Evolutionary conservation across 2,888 invertebrate genomes (phyloP).

Genomic region (Tinea trinotella): DNA sequence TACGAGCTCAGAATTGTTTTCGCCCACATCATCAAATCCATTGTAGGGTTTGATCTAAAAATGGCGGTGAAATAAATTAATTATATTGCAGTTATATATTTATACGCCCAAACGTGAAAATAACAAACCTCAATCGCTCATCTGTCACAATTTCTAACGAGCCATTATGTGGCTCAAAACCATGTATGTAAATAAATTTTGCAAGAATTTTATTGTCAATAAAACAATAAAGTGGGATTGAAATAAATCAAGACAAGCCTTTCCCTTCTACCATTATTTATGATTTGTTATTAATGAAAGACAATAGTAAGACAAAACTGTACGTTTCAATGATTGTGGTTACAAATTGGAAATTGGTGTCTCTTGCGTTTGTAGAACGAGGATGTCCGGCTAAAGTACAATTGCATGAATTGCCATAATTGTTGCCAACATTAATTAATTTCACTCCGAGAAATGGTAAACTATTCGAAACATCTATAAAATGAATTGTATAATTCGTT

Average conservation of each 20-base stretch:
- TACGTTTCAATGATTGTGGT: neutral
- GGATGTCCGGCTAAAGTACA: constrained; percentile 15
- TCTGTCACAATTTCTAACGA: neutral
- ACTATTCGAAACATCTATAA: neutral
- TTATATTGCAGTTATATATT: neutral
- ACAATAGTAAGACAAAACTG: neutral
- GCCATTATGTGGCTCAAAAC: neutral
- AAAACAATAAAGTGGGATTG: neutral
- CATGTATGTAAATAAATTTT: constrained; percentile 3
- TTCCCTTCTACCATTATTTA: neutral
- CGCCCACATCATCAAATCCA: neutral
- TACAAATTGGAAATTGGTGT: neutral
- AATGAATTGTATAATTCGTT: too few relatives aligned
- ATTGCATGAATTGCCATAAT: constrained; percentile 17
- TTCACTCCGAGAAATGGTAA: neutral
- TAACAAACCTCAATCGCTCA: neutral
- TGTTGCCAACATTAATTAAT: constrained; percentile 2
- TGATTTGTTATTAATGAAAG: neutral
- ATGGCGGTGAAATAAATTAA: neutral
- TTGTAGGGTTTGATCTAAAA: neutral
- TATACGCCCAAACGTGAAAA: neutral
- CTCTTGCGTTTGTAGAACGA: constrained; percentile 11
- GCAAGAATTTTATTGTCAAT: constrained; percentile 6
- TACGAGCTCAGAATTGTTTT: neutral
- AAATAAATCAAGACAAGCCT: neutral